Conservation (phyloP, 2,113 vertebrate species). For the Poecilia latipinna region DNA sequence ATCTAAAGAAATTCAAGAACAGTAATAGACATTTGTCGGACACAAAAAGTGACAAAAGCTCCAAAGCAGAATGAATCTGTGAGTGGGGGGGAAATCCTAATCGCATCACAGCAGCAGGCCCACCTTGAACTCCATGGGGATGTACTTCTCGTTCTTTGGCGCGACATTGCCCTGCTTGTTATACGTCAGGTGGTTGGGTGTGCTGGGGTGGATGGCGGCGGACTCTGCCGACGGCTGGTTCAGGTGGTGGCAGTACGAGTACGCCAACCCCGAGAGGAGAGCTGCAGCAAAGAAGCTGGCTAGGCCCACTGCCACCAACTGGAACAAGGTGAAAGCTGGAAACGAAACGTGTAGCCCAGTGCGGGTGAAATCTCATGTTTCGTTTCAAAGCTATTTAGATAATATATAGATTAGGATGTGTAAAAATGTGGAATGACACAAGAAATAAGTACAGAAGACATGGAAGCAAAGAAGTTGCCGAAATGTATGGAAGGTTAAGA, state of each 20-base stretch:
- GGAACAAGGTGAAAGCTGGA: constrained; percentile 90
- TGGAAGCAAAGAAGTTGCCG: too few relatives aligned
- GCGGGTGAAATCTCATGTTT: too few relatives aligned
- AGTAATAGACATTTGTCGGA: too few relatives aligned
- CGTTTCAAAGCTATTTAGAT: too few relatives aligned
- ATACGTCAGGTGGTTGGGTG: constrained; percentile 94
- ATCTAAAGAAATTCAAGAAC: too few relatives aligned
- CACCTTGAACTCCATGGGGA: constrained; percentile 99
- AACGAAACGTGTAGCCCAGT: background rate
- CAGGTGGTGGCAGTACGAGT: constrained; percentile 89
- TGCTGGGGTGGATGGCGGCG: constrained; percentile 92
- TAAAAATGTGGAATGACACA: too few relatives aligned
- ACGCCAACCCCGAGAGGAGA: constrained; percentile 88
- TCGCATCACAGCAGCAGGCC: background rate
- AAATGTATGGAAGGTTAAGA: too few relatives aligned
- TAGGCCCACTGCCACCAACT: constrained; percentile 89
- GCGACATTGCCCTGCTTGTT: constrained; percentile 86
- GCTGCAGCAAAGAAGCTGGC: constrained; percentile 92
- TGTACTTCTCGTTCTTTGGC: constrained; percentile 97
- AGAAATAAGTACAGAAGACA: too few relatives aligned
- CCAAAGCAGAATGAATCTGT: background rate
- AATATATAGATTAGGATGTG: too few relatives aligned
- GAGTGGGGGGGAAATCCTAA: too few relatives aligned
- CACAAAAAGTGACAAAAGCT: too few relatives aligned
- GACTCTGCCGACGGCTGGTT: constrained; percentile 91